Evolutionary conservation across 2,797 vertebrate genomes (phyloP), one percentile per base, ranked within the genome.

Genomic region (Chromobotia macracanthus): DNA sequence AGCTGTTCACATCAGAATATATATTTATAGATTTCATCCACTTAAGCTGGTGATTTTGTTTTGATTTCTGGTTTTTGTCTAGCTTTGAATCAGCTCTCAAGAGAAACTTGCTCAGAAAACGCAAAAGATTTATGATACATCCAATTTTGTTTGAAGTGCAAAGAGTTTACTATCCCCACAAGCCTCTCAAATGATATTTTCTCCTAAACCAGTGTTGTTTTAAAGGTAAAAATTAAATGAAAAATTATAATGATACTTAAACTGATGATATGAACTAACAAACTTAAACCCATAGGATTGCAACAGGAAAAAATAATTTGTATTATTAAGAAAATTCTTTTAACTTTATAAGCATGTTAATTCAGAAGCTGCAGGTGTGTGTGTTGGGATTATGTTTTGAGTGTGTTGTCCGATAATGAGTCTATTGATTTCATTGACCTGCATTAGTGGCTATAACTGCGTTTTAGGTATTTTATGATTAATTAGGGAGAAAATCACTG

Each of bases 401-500:
- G 41, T 41, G 3, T 82, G 72, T 80, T 48, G 15, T 84, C 75
- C 67, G 73, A 75, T 85, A 85, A 87, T 78, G 76, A 81, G 76
- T 75, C 71, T 81, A 84, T 82, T 79, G 81, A 82, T 84, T 79
- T 78, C 80, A 80, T 86, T 83, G 79, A 83, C 81, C 77, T 75
- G 77, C 21, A 77, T 84, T 84, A 80, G 75, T 76, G 50, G 69
- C 82, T 80, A 46, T 80, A 74, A 88, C 69, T 86, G 90, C 83
- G 31, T 51, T 78, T 78, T 25, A 61, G 46, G 88, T n/a, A 81
- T 88, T 90, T 91, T 89, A 90, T 92, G 90, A 93, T 93, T 93
- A 92, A 93, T 90, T 88, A 82, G 82, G 82, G 82, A 84, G 87
- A 92, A 92, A 93, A 90, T 92, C 87, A 89, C 86, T 84, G 79